Evolutionary conservation across 92 coral and sea anemone species (phyloP), one percentile per base, ranked within the genome.

Genomic region (Epizoanthus rinbou): DNA sequence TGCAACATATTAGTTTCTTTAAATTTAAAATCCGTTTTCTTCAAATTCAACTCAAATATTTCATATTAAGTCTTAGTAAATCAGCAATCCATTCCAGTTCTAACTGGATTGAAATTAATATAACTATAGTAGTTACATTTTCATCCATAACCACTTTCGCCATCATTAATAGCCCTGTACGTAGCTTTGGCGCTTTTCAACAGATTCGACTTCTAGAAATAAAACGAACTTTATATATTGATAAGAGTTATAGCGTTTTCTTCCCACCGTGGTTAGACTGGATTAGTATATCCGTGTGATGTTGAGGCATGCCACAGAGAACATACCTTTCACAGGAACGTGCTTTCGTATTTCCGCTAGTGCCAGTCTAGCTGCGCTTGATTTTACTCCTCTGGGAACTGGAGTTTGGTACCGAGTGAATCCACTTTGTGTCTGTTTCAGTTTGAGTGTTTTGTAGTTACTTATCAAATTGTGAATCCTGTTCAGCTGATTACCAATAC

Each of bases 381-480:
- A 9, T 33, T 24, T 16, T 21, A 10, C n/a, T 8, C 14, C 53
- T 28, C 50, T 3, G 16, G 82, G 71, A 1, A 43, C n/a, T 11
- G 82, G 82, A 19, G 82, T 7, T 56, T 78, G 70, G 82, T 78
- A 19, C 59, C 82, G 63, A 78, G 43, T 33, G 33, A 60, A 59
- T 8, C 82, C 82, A 21, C 39, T 35, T 45, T 78, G 71, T 13
- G 71, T 78, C 82, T 78, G 82, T 41, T 43, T 62, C 71, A 62
- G 24, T 33, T 62, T 78, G 22, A 78, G 41, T n/a, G 71, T 57
- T 17, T 43, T 54, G 64, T 60, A 78, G 5, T 45, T 78, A n/a
- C 43, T 60, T 18, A 78, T 78, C 82, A 78, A 41, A 11, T 62
- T 78, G 39, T 78, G 82, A 69, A 78, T 78, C 66, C n/a, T 18